Base-by-base conservation (phyloP, 2,888 invertebrate genomes). In the Ornithoptera priamus region DNA sequence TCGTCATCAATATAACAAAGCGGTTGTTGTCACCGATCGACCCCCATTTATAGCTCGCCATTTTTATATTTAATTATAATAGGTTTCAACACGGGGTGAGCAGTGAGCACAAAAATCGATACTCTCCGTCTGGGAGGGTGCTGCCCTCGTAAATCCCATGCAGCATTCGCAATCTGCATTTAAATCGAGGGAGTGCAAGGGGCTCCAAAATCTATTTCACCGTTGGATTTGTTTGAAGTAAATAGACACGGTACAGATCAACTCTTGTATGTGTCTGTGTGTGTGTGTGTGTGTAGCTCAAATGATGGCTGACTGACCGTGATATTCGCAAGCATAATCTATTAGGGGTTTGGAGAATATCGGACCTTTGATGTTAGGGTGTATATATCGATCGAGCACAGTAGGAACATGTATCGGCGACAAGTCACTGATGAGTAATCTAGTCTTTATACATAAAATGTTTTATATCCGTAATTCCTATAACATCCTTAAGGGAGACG, bases 91-190 rank as follows among this genome's bases (percentile, higher is more conserved):
- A 60, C 50, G 61, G 69, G 69, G 69, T 64, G 68, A 68, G 64
- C 59, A 68, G 68, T 53, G 57, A 65, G 42, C 76, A 78, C 85
- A 85, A 87, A 88, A 89, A 89, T 90, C 89, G 82, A 90, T 90
- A 89, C 79, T 60, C 71, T 30, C 78, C 79, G 89, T 90, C 89
- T 90, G 88, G 85, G 85, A 88, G 89, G 88, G 88, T 79, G 75
- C 76, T 72, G 72, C 85, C 86, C 85, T 83, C 81, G 79, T 75
- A 78, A 83, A 80, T 78, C 81, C 81, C 77, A 72, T 76, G 76
- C 78, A 77, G 74, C 76, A 65, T 72, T 77, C 78, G 82, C 80
- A 30, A 84, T 85, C 84, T 86, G 84, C 85, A 85, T 87, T 83
- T 80, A 78, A 82, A 77, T 71, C 53, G 70, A 46, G 69, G 68